These are phyloP conservation scores for Ommatoiulus sabulosus DNA, from an alignment of 2,888 invertebrate genomes.

Conservation along the genomic window DNA sequence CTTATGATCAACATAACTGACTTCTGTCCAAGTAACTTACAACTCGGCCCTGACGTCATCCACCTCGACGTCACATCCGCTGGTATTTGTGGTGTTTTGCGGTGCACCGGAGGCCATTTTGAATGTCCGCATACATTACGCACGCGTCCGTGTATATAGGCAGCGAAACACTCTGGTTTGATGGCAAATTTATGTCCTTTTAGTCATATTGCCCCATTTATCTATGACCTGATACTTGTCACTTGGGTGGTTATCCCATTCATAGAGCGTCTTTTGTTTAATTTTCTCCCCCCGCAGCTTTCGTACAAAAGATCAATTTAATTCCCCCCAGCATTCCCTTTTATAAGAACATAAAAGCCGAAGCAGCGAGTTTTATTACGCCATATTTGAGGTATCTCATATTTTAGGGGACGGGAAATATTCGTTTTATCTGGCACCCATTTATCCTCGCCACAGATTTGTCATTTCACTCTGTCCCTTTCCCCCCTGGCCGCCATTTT, in stretches of 20 bases:
- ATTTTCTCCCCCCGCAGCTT: slow-evolving; percentile 26
- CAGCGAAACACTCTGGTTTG: not conserved
- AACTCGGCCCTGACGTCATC: too few relatives aligned
- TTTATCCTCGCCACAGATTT: slow-evolving; percentile 27
- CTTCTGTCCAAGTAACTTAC: too few relatives aligned
- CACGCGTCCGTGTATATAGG: not conserved
- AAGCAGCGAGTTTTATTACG: slow-evolving; percentile 34
- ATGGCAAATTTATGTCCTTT: slow-evolving; percentile 34
- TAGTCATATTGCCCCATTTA: slow-evolving; percentile 34
- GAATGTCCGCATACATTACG: not conserved
- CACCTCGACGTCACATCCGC: slow-evolving; percentile 14
- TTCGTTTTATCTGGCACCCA: slow-evolving; percentile 34
- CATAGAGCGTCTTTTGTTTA: slow-evolving; percentile 8
- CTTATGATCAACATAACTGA: too few relatives aligned
- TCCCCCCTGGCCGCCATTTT: not conserved
- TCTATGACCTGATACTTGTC: slow-evolving; percentile 34
- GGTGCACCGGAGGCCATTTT: not conserved
- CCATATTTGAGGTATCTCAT: slow-evolving; percentile 34
- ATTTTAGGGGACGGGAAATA: slow-evolving; percentile 34
- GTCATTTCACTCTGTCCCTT: not conserved
- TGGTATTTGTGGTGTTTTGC: not conserved
- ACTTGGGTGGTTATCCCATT: slow-evolving; percentile 34
- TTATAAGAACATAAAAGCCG: slow-evolving; percentile 23
- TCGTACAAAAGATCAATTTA: slow-evolving; percentile 34
- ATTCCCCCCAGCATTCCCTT: slow-evolving; percentile 12